Base-by-base conservation (phyloP, 2,888 invertebrate species). In the Pteria penguin region DNA sequence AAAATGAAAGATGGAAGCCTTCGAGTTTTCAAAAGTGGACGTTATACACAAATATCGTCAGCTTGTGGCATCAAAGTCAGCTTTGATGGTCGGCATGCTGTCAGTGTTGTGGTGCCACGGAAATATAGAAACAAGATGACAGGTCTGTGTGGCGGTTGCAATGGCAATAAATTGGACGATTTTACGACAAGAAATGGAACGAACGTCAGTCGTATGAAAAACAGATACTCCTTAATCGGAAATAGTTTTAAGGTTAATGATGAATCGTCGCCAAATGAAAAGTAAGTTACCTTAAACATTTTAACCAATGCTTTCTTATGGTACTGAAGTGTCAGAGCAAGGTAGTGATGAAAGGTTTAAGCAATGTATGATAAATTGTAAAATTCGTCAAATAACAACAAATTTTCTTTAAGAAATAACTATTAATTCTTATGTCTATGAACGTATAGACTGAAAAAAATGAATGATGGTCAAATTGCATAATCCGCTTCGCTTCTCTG, bases 101-200 rank as follows among this genome's bases (percentile, higher is more conserved):
- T 77, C 14, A 75, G 75, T n/a, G 71, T 84, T 8, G 55, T 68
- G 18, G 79, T 84, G n/a, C 81, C 80, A 4, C 63, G 58, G 4
- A 69, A 72, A 57, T 80, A 69, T 60, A 58, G 65, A 22, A 33
- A 22, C 8, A 57, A 57, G 1, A 33, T 86, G 80, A 76, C 55
- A 0, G 86, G 86, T 54, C 57, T 86, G 0, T 86, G 86, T 70
- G 86, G 86, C 4, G 78, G 84, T 72, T 86, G 86, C 66, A 82
- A 85, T 62, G 82, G 81, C 4, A 57, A 65, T n/a, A 54, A 55
- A 31, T 54, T 70, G 3, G 82, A 84, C 57, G 85, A 85, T 61
- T 79, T 75, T 45, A 52, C 24, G 24, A 71, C 72, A n/a, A 66
- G 26, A 27, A 31, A 54, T 14, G 76, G 72, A n/a, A 4, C 18